A percentile compares a stretch with the other conserved stretches of the same genome.
Conservation (phyloP, 2,888 invertebrate species). For the Cantharis flavilabris region DNA sequence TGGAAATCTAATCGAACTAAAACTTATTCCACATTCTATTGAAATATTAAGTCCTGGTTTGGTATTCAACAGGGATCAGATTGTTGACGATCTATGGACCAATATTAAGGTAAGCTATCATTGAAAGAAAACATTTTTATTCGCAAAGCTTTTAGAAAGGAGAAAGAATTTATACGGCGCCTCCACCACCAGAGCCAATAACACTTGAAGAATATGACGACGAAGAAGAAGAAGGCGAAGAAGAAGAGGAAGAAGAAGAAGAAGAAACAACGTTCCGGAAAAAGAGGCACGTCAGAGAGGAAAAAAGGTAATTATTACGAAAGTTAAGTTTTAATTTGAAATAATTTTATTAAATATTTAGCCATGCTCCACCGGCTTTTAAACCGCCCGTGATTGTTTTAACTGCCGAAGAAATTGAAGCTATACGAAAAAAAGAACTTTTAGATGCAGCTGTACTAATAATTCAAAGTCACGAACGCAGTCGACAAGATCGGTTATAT, state of each 20-base stretch:
- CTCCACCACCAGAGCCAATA: conserved; percentile 34
- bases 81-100: conserved; percentile 48
- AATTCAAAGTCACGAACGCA: conserved; percentile 59
- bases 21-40: conserved; percentile 70
- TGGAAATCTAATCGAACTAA: conserved; percentile 69
- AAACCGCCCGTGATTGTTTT: conserved; percentile 30
- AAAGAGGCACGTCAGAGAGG: background rate
- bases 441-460: conserved; percentile 45
- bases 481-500: conserved; percentile 50
- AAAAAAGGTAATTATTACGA: background rate
- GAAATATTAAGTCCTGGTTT: conserved; percentile 66
- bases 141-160: conserved; percentile 36
- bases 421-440: conserved; percentile 35
- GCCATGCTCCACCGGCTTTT: background rate
- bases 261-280: background rate
- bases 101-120: conserved; percentile 37
- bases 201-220: conserved; percentile 17
- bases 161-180: conserved; percentile 44
- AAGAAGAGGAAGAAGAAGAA: background rate
- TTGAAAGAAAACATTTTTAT: background rate
- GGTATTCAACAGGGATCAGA: conserved; percentile 63
- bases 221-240: conserved; percentile 1
- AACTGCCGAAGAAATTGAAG: conserved; percentile 39
- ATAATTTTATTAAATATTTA: background rate
- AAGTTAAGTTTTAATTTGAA: background rate